phyloP scores from a whole-genome alignment of 2,113 vertebrate genomes.

The Carassius auratus region DNA sequence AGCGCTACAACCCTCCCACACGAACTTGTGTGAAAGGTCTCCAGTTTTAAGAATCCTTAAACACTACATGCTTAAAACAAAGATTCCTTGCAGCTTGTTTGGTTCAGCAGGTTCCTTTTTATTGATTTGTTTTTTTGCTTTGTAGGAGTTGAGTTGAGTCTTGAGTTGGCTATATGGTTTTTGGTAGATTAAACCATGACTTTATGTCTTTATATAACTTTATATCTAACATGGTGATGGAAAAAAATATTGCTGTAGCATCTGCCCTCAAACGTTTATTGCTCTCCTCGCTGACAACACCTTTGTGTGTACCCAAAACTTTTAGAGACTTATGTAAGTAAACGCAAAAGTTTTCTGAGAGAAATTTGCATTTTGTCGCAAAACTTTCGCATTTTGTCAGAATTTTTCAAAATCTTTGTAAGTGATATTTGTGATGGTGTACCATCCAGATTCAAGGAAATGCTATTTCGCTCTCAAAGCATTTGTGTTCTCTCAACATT shows the following conservation, averaged over 20 bases:
- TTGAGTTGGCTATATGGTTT: neutral
- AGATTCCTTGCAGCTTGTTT: neutral
- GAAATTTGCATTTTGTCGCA: too few species aligned
- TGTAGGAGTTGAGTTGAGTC: neutral
- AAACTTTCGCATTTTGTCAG: neutral
- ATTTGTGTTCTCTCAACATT: too few species aligned
- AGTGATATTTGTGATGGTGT: too few species aligned
- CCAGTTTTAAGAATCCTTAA: neutral
- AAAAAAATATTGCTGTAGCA: too few species aligned
- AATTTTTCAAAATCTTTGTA: too few species aligned
- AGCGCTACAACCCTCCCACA: neutral
- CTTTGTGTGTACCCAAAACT: too few species aligned
- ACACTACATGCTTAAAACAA: neutral
- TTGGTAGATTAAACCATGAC: neutral
- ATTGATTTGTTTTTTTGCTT: neutral
- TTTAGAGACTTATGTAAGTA: neutral
- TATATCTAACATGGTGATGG: neutral
- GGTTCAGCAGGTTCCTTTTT: neutral
- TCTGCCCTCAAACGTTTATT: too few species aligned
- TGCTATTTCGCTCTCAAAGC: too few species aligned
- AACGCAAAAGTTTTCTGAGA: neutral
- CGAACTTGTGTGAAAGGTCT: neutral
- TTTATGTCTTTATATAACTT: neutral
- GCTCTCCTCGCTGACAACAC: too few species aligned
- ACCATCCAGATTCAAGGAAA: too few species aligned